phyloP scores from a whole-genome alignment of 2,888 invertebrate species.

The Embidobia sp. region DNA sequence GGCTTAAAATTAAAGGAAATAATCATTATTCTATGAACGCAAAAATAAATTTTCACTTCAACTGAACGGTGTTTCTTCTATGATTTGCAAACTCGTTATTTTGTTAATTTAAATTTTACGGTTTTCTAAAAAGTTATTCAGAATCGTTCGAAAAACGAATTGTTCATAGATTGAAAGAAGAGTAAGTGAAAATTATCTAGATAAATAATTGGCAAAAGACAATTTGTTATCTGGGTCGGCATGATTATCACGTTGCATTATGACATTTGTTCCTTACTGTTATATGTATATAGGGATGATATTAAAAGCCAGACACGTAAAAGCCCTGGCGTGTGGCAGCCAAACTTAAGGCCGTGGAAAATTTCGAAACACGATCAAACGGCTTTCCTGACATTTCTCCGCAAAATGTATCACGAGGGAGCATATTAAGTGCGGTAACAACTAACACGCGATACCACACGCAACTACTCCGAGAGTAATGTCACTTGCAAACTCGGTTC shows the following conservation, averaged over 20 bases:
- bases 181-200: too few species aligned
- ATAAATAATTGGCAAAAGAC: background rate
- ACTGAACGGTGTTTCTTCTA: too few species aligned
- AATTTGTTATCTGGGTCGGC: conserved; percentile 51
- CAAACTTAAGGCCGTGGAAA: conserved; percentile 58
- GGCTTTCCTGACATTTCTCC: conserved; percentile 56
- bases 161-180: too few species aligned
- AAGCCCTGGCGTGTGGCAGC: conserved; percentile 49
- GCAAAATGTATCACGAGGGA: conserved; percentile 57
- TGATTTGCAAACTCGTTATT: too few species aligned
- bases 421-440: conserved; percentile 59
- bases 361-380: conserved; percentile 44
- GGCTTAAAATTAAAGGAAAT: too few species aligned
- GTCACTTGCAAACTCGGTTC: conserved; percentile 42
- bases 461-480: conserved; percentile 35
- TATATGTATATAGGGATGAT: conserved; percentile 46
- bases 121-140: too few species aligned
- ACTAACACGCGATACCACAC: conserved; percentile 57
- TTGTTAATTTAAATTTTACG: too few species aligned
- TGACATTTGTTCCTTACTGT: conserved; percentile 53
- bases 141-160: too few species aligned
- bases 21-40: too few species aligned
- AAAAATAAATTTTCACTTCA: too few species aligned
- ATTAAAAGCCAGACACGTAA: conserved; percentile 42
- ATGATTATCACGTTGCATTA: conserved; percentile 45